Conservation (phyloP, 2,113 vertebrate species). For the Oreochromis spilurus region DNA sequence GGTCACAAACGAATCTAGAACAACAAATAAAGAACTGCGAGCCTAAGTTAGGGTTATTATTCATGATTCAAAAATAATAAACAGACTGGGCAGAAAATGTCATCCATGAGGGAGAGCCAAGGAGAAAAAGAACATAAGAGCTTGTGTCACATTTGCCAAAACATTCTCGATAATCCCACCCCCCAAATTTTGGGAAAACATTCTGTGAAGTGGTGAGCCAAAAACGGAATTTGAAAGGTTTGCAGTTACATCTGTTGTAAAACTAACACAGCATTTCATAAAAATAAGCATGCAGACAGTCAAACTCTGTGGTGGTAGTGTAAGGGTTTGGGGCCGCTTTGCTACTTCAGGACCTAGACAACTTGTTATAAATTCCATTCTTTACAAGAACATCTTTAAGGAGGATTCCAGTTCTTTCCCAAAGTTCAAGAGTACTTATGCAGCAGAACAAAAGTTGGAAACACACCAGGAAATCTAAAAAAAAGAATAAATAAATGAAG, state of each 20-base stretch:
- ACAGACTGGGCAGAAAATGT: not conserved
- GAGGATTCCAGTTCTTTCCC: not conserved
- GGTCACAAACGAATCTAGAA: not conserved
- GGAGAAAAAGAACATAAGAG: not conserved
- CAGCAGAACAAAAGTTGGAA: not conserved
- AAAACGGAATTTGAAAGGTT: not conserved
- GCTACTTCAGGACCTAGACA: not conserved
- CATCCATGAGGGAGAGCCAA: not conserved
- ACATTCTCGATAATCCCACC: not conserved
- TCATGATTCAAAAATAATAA: not conserved
- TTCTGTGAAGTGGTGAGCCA: not conserved
- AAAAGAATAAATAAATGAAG: not conserved
- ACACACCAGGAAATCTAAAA: not conserved
- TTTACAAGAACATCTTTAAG: not conserved
- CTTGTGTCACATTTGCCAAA: not conserved
- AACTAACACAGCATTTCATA: not conserved
- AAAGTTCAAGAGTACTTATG: not conserved
- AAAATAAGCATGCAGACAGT: not conserved
- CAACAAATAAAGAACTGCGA: not conserved
- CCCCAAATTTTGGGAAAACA: not conserved
- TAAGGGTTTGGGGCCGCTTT: rapidly evolving
- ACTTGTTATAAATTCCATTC: not conserved
- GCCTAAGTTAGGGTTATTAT: not conserved
- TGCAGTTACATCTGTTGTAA: too few relatives aligned
- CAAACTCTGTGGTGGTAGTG: not conserved